Evolutionary conservation across 1,140 invertebrate species (phyloP), one percentile per base, ranked within the genome.

Genomic region (Drosophila kikkawai): DNA sequence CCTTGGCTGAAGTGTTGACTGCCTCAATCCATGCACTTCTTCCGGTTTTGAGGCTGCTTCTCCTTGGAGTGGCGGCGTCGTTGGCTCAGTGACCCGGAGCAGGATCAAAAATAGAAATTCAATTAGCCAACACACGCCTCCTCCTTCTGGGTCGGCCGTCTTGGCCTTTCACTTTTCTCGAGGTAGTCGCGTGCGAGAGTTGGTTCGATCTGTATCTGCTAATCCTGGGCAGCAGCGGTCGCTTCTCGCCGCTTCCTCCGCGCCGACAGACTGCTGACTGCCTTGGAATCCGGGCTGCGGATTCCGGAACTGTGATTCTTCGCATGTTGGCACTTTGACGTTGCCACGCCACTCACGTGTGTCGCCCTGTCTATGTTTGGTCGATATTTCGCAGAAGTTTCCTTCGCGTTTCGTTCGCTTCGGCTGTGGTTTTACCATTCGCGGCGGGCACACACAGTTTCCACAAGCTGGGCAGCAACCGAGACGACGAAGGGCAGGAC

Each of bases 71-170:
- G 68, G 61, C 66, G 45, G 22, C 15, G 53, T 8, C 13, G 34
- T 37, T 5, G 34, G 56, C 36, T 42, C 79, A 78, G 77, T 82
- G 80, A 82, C 77, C 73, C 63, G 66, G 51, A 37, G 61, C 36
- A 64, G 56, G 34, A 78, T 88, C 79, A 42, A 78, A 87, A 87
- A 84, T 87, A 87, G 85, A 88, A 87, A 75, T 87, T 87, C 84
- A 87, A 87, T 87, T 87, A 87, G 75, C 65, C 19, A 45, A 8
- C 32, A 29, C 12, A 39, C 50, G 12, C n/a, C 48, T 12, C 64
- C 59, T 45, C 19, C 44, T 29, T 13, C 26, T 26, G 7, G 32
- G 50, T 26, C 64, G 56, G 15, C 60, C 55, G 65, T 67, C 57
- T 78, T 73, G n/a, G 47, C 44, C 69, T 87, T 88, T 90, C 84